Conservation (phyloP, 2,113 vertebrate species). For the Tupaia tana region DNA sequence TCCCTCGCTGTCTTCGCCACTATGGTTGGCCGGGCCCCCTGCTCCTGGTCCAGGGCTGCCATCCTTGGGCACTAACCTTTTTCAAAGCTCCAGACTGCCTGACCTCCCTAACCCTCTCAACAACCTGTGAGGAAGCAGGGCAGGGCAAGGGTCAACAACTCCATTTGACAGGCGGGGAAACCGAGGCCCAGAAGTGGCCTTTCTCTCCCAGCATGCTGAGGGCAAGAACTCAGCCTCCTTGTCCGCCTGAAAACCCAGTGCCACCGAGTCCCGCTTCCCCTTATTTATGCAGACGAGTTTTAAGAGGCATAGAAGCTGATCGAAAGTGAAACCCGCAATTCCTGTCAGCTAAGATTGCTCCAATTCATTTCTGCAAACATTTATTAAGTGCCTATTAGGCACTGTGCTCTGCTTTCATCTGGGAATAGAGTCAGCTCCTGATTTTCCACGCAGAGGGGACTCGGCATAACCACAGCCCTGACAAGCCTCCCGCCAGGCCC, state of each 20-base stretch:
- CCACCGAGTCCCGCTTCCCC: background rate
- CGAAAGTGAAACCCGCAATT: slow-evolving; percentile 44
- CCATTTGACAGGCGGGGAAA: background rate
- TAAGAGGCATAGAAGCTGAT: slow-evolving; percentile 55
- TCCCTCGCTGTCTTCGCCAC: background rate
- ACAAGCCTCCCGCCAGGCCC: accelerated
- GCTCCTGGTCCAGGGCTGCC: background rate
- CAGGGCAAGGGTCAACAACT: background rate
- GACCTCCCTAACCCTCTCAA: background rate
- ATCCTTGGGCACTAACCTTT: background rate
- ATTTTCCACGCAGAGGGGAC: background rate
- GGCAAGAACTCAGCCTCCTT: background rate
- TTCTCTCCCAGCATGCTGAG: background rate
- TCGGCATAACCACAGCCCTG: background rate
- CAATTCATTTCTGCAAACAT: slow-evolving; percentile 65
- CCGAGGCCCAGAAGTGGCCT: background rate
- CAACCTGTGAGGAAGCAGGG: background rate
- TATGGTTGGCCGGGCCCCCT: background rate
- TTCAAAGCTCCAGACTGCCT: background rate
- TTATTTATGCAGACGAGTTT: slow-evolving; percentile 47
- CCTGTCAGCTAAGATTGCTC: slow-evolving; percentile 46
- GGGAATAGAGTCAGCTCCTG: slow-evolving; percentile 52
- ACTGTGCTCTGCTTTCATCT: slow-evolving; percentile 9
- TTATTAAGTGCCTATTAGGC: slow-evolving; percentile 66
- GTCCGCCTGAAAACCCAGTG: background rate